A percentile compares a stretch with the other conserved stretches of the same genome.
Conservation (phyloP, 92 coral and sea anemone species). For the Isaurus tuberculatus region DNA sequence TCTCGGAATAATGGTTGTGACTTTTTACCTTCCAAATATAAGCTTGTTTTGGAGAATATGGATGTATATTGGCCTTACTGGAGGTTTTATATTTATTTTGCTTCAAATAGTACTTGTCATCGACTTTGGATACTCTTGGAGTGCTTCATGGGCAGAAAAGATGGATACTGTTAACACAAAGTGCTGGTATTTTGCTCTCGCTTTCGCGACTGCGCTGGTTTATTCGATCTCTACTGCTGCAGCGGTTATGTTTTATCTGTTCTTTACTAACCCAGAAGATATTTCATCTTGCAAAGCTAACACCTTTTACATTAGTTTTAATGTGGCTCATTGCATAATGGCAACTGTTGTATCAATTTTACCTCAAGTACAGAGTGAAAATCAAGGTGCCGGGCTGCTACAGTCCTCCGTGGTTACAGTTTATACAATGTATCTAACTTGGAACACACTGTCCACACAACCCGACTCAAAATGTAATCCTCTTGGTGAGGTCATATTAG, state of each 20-base stretch:
- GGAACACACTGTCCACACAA: conserved; percentile 96
- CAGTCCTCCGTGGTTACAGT: conserved; percentile 94
- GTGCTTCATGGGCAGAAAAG: conserved; percentile 95
- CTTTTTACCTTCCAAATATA: conserved; percentile 83
- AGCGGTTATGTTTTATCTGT: conserved; percentile 83
- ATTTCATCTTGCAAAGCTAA: conserved; percentile 91
- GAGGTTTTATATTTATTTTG: conserved; percentile 90
- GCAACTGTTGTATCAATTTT: conserved; percentile 90
- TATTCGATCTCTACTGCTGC: conserved; percentile 88
- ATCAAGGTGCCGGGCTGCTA: conserved; percentile 91
- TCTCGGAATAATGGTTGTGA: conserved; percentile 69
- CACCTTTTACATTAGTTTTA: conserved; percentile 92
- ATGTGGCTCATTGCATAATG: conserved; percentile 89
- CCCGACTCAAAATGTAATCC: conserved; percentile 96
- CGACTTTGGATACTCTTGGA: conserved; percentile 98
- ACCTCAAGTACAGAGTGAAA: conserved; percentile 86
- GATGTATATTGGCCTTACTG: conserved; percentile 96
- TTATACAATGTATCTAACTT: conserved; percentile 95
- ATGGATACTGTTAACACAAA: conserved; percentile 91
- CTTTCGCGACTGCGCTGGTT: conserved; percentile 87
- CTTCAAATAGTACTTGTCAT: conserved; percentile 88
- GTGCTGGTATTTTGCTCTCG: conserved; percentile 94
- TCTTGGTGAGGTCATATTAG: conserved; percentile 90
- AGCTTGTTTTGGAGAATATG: conserved; percentile 75
- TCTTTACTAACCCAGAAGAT: conserved; percentile 86